These are phyloP conservation scores for Bellardia bayeri DNA, from an alignment of 2,888 invertebrate species.

Conservation along the genomic window DNA sequence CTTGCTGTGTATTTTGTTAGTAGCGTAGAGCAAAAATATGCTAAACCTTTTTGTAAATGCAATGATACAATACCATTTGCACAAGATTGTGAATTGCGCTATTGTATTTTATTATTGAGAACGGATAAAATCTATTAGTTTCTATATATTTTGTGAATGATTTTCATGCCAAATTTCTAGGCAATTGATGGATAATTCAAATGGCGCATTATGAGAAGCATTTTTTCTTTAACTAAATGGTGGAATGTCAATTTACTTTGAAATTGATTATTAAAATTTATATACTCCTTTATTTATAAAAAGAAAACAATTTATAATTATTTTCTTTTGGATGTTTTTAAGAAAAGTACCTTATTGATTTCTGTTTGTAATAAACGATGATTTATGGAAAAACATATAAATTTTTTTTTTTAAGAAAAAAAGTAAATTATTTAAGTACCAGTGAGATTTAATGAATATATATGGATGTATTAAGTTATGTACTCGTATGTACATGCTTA, in stretches of 20 bases:
- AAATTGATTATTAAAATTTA: background rate
- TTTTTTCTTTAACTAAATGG: background rate
- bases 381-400: constrained; percentile 56
- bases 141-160: too few relatives aligned
- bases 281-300: background rate
- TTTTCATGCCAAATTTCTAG: too few relatives aligned
- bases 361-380: constrained; percentile 55
- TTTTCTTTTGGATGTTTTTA: background rate
- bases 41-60: too few relatives aligned
- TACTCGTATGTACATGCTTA: too few relatives aligned
- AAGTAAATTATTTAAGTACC: background rate
- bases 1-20: too few relatives aligned
- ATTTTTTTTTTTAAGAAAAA: constrained; percentile 23
- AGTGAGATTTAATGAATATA: background rate
- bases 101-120: too few relatives aligned
- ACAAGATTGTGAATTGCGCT: too few relatives aligned
- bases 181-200: background rate
- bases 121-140: too few relatives aligned
- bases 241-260: background rate
- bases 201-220: background rate
- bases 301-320: constrained; percentile 2
- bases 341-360: constrained; percentile 31
- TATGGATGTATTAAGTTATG: background rate
- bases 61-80: too few relatives aligned
- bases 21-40: too few relatives aligned